Conservation (phyloP, 1,140 invertebrate species). For the Drosophila pectinifera region DNA sequence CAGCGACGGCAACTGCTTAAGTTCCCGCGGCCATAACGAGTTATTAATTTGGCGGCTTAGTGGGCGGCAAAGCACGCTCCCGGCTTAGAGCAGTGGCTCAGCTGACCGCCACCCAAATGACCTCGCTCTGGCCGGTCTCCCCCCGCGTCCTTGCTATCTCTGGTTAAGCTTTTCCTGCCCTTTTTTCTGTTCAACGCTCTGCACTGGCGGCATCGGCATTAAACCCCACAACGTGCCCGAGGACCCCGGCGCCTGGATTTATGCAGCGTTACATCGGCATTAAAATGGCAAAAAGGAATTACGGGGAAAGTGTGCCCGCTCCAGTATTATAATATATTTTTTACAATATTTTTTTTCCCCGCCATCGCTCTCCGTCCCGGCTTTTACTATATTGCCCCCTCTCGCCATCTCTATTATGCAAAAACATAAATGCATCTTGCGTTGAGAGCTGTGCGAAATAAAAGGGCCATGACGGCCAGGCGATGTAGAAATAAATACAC, state of each 20-base stretch:
- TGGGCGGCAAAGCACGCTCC: constrained; percentile 34
- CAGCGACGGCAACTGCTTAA: constrained; percentile 38
- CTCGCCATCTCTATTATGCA: constrained; percentile 57
- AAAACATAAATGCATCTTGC: constrained; percentile 77
- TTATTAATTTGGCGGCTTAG: constrained; percentile 64
- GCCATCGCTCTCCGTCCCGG: constrained; percentile 6
- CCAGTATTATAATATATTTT: constrained; percentile 50
- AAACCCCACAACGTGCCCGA: constrained; percentile 74
- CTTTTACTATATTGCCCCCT: constrained; percentile 22
- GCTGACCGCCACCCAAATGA: constrained; percentile 25
- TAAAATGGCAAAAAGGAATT: constrained; percentile 71
- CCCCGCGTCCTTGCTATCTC: constrained; percentile 5
- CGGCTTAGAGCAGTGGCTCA: constrained; percentile 15
- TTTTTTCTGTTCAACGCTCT: constrained; percentile 27
- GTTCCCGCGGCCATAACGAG: constrained; percentile 46
- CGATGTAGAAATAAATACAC: constrained; percentile 54
- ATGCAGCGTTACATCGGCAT: constrained; percentile 74
- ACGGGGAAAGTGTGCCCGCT: constrained; percentile 13
- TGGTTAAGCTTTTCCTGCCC: constrained; percentile 9
- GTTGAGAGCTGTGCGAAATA: constrained; percentile 58
- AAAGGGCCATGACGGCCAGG: constrained; percentile 44
- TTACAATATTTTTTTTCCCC: constrained; percentile 21
- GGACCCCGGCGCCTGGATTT: constrained; percentile 67
- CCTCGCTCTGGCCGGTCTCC: not conserved
- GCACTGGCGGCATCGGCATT: constrained; percentile 51